phyloP scores from a whole-genome alignment of 2,797 vertebrate genomes.

The Tadarida brasiliensis region DNA sequence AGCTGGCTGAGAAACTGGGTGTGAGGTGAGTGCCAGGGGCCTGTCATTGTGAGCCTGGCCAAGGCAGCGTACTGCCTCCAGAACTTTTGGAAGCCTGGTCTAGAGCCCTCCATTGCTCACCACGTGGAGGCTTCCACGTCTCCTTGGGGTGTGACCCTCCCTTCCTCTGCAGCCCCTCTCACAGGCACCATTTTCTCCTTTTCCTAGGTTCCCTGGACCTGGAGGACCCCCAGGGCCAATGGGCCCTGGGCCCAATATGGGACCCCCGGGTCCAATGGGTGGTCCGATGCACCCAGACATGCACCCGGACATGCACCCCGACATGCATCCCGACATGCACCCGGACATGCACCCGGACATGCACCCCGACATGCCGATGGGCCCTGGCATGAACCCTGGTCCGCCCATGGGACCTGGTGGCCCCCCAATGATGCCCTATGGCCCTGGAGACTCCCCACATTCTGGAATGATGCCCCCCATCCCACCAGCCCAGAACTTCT shows the following conservation, averaged over 20 bases:
- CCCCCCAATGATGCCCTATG: conserved; percentile 93
- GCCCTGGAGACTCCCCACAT: conserved; percentile 90
- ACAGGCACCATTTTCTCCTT: conserved; percentile 83
- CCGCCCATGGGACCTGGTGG: conserved; percentile 91
- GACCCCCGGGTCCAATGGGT: conserved; percentile 87
- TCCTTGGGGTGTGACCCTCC: not conserved
- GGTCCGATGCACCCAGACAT: conserved; percentile 88
- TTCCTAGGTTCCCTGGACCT: conserved; percentile 89
- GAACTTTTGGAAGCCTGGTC: not conserved
- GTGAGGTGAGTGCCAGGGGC: conserved; percentile 90
- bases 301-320: conserved; percentile 83
- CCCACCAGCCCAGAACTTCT: conserved; percentile 91
- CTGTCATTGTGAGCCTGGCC: not conserved
- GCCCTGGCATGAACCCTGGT: conserved; percentile 91
- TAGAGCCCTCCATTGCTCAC: not conserved
- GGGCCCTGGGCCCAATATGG: conserved; percentile 85
- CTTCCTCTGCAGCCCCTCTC: not conserved
- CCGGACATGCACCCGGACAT: conserved; percentile 87
- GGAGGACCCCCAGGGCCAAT: conserved; percentile 89
- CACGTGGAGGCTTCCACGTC: accelerated
- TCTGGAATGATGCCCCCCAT: conserved; percentile 90
- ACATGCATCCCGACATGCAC: conserved; percentile 84
- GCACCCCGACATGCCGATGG: conserved; percentile 89
- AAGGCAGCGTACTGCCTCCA: no score
- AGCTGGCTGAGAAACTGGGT: conserved; percentile 96